Percentiles rank a stretch among this genome's conserved stretches.
These are phyloP conservation scores for Halcyon leucocephala DNA, from an alignment of 2,797 vertebrate species.

Conservation along the genomic window DNA sequence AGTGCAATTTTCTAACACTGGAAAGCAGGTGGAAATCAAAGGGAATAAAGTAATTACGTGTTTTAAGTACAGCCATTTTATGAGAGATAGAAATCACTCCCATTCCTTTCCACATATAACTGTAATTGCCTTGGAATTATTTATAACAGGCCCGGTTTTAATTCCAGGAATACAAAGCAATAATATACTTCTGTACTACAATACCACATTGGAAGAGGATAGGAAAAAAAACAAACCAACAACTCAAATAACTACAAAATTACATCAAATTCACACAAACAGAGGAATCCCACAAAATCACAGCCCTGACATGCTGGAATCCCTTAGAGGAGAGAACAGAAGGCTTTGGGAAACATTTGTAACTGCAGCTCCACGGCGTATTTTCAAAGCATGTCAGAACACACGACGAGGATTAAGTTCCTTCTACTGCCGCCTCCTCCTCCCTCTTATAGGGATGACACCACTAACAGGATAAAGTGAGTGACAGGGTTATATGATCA, in stretches of 20 bases:
- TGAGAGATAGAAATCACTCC: background rate
- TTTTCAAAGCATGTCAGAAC: conserved; percentile 43
- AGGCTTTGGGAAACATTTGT: background rate
- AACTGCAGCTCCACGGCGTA: background rate
- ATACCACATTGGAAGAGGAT: background rate
- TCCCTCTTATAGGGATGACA: conserved; percentile 26
- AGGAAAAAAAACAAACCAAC: background rate
- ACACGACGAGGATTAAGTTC: conserved; percentile 52
- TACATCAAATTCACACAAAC: background rate
- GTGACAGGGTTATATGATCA: conserved; percentile 60
- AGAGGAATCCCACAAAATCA: background rate
- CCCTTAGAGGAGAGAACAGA: background rate
- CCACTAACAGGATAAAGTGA: conserved; percentile 59
- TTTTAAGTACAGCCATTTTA: background rate
- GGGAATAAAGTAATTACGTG: background rate
- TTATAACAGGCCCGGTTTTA: background rate
- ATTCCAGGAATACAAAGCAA: background rate
- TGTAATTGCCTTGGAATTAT: background rate
- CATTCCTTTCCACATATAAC: background rate
- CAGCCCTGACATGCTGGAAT: background rate
- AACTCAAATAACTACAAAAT: background rate
- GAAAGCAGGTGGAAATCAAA: background rate
- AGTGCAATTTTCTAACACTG: background rate
- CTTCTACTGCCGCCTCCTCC: background rate
- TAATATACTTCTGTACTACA: background rate